Evolutionary conservation across 2,888 invertebrate genomes (phyloP).

Genomic region (Polyommatus icarus): DNA sequence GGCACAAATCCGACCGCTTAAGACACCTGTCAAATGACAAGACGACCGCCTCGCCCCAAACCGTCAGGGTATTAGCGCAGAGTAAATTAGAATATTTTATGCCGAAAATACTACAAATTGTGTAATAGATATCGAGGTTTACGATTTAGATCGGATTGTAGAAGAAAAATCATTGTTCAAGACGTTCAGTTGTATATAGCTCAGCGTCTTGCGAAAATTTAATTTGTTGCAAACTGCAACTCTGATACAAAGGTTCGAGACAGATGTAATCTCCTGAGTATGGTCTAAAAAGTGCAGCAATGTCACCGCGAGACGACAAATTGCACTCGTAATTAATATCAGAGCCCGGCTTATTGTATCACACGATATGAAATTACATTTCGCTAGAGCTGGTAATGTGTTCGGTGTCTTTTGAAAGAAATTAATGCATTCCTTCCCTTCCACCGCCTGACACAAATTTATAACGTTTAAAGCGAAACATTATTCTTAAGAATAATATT

Average conservation of each 20-base stretch:
- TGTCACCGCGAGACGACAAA: neutral
- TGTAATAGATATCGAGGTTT: neutral
- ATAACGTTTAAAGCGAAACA: constrained; percentile 7
- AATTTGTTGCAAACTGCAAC: neutral
- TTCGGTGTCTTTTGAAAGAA: constrained; percentile 11
- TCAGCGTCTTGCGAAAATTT: neutral
- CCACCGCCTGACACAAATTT: neutral
- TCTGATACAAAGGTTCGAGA: neutral
- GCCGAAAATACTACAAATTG: neutral
- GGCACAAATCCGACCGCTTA: constrained; percentile 68
- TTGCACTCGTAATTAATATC: constrained; percentile 14
- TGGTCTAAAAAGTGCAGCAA: neutral
- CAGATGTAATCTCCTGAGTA: constrained; percentile 3
- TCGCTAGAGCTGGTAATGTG: neutral
- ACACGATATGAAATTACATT: constrained; percentile 18
- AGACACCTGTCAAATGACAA: constrained; percentile 70
- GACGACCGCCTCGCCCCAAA: constrained; percentile 50
- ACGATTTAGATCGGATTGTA: neutral
- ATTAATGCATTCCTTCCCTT: neutral
- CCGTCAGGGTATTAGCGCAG: constrained; percentile 56
- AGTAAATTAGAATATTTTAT: constrained; percentile 67
- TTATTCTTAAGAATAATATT: constrained; percentile 26
- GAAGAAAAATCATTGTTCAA: neutral
- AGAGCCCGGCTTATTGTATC: constrained; percentile 9
- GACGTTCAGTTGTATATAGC: neutral